Percentiles rank a stretch among this genome's conserved stretches.
Conservation (phyloP, 2,888 invertebrate species). For the Pimpla rufipes region DNA sequence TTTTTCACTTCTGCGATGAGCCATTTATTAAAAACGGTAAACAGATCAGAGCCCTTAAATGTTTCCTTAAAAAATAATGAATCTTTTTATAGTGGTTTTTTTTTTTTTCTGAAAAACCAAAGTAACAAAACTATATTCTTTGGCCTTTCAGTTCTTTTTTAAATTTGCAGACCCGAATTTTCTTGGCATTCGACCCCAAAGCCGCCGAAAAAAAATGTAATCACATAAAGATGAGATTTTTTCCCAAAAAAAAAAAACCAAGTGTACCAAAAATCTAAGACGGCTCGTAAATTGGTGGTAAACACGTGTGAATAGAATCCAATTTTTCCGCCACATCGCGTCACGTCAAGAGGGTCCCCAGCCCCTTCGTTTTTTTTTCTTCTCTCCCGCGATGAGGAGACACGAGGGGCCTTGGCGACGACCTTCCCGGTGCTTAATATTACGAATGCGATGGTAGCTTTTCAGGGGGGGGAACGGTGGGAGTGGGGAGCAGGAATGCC, state of each 20-base stretch:
- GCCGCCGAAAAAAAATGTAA: background rate
- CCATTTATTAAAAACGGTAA: too few relatives aligned
- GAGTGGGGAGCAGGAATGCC: background rate
- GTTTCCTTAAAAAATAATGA: background rate
- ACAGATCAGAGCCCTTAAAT: background rate
- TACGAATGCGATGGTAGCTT: slow-evolving; percentile 26
- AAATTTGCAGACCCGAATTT: too few relatives aligned
- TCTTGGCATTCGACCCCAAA: too few relatives aligned
- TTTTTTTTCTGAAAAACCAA: too few relatives aligned
- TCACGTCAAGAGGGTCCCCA: background rate
- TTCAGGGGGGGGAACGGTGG: too few relatives aligned
- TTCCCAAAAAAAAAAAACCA: background rate
- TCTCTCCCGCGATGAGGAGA: too few relatives aligned
- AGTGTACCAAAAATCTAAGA: too few relatives aligned
- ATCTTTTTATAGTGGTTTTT: too few relatives aligned
- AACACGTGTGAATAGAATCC: background rate
- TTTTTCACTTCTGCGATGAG: too few relatives aligned
- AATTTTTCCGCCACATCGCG: background rate
- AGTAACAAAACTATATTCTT: too few relatives aligned
- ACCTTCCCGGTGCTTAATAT: slow-evolving; percentile 7
- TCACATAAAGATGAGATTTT: background rate
- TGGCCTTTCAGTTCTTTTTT: too few relatives aligned
- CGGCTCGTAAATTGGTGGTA: background rate
- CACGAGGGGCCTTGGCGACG: background rate
- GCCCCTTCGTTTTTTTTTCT: too few relatives aligned